Percentiles rank a stretch among this genome's conserved stretches.
Conservation (phyloP, 2,888 invertebrate genomes). For the Isotomurus palustris region DNA sequence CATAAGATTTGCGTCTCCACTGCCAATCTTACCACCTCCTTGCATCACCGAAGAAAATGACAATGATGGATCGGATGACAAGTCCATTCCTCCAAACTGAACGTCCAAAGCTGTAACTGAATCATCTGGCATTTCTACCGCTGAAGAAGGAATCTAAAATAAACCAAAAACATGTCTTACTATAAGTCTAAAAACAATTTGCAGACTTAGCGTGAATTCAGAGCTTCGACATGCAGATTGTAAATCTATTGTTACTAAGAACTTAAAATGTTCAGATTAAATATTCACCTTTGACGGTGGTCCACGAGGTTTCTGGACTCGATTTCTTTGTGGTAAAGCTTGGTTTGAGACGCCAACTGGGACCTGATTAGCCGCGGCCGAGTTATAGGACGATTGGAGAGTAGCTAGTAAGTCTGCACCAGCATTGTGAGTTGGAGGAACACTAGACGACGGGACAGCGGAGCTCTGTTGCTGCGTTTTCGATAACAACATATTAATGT, state of each 20-base stretch:
- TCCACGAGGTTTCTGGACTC: constrained; percentile 39
- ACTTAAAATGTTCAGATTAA: constrained; percentile 60
- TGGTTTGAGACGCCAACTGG: constrained; percentile 28
- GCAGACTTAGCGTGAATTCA: too few relatives aligned
- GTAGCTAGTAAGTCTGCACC: constrained; percentile 43
- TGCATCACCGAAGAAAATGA: constrained; percentile 42
- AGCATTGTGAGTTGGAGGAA: constrained; percentile 22
- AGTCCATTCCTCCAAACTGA: constrained; percentile 86
- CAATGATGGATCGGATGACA: constrained; percentile 55
- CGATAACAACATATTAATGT: constrained; percentile 39
- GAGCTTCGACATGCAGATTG: too few relatives aligned
- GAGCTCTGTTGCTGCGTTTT: constrained; percentile 32
- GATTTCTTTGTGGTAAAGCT: constrained; percentile 42
- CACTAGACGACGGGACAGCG: constrained; percentile 24
- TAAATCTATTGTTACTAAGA: neutral
- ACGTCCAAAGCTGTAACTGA: constrained; percentile 76
- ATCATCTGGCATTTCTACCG: constrained; percentile 96
- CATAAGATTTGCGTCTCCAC: constrained; percentile 34
- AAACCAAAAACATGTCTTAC: too few relatives aligned
- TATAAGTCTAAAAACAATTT: too few relatives aligned
- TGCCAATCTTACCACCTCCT: constrained; percentile 24
- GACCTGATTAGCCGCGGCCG: constrained; percentile 35
- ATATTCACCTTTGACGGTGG: constrained; percentile 39
- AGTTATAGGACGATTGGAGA: constrained; percentile 41
- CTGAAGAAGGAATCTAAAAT: constrained; percentile 79